Base-by-base conservation (phyloP, 2,888 invertebrate genomes). In the Thelaira solivaga region DNA sequence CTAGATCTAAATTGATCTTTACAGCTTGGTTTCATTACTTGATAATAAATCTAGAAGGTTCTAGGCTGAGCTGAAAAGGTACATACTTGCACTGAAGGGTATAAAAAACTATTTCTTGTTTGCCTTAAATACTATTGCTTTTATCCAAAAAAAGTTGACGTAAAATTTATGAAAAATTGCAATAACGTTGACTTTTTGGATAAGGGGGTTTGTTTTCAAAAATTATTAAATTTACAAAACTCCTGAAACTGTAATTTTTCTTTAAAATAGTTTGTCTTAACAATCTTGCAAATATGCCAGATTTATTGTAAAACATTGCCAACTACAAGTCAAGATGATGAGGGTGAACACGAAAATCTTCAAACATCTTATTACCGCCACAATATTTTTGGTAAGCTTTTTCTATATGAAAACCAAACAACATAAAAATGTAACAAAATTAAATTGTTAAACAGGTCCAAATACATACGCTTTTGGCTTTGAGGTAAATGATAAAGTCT, bases 391-490 rank as follows among this genome's bases (percentile, higher is more conserved):
- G 88, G 87, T 88, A 85, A 81, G 84, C 82, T 49, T 22, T n/a
- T n/a, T n/a, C n/a, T n/a, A n/a, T n/a, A n/a, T 43, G 4, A 18
- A 41, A 16, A 45, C 1, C 18, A 74, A 78, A 13, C 55, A 55
- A 45, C 34, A 11, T 6, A 47, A 36, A 26, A 36, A n/a, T 36
- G n/a, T 16, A 69, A 55, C 36, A 71, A 53, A 55, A 3, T n/a
- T 2, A 26, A 65, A 39, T 39, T 16, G 2, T 26, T 10, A 34
- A 43, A 10, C 45, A 90, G 92, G 92, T 31, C 90, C 92, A 18
- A 92, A 93, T 18, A 92, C 93, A 0, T 94, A 94, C 84, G 91
- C 93, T 0, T 95, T 93, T 84, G 93, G 94, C 11, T 95, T 93
- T 84, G 93, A 94, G 82, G 88, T 93, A 6, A 90, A 92, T 39